Evolutionary conservation across 2,797 vertebrate genomes (phyloP).

Genomic region (Thalassophryne amazonica): DNA sequence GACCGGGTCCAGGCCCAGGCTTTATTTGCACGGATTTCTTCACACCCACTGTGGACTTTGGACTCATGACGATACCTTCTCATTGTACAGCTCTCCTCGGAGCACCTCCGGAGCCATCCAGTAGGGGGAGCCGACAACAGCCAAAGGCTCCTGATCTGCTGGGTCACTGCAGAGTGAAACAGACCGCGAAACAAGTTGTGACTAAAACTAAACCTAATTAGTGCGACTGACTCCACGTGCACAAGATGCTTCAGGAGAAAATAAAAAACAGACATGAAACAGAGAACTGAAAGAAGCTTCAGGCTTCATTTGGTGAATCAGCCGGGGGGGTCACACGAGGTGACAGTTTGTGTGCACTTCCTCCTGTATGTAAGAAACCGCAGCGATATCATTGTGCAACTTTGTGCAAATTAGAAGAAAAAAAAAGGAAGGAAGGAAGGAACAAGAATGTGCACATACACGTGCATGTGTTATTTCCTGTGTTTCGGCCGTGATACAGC

Average conservation of each 20-base stretch:
- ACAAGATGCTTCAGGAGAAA: too few species aligned
- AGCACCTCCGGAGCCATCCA: conserved; percentile 98
- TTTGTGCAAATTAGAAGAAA: conserved; percentile 8
- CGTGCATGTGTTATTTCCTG: conserved; percentile 55
- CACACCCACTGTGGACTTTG: conserved; percentile 35
- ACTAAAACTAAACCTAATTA: too few species aligned
- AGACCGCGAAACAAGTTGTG: neutral
- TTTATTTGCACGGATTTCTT: conserved; percentile 16
- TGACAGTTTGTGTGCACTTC: conserved; percentile 19
- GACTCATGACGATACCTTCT: conserved; percentile 85
- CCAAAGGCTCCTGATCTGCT: conserved; percentile 82
- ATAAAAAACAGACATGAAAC: too few species aligned
- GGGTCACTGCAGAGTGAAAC: conserved; percentile 74
- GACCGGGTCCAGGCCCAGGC: neutral
- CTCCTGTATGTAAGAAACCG: conserved; percentile 34
- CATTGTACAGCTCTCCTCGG: conserved; percentile 89
- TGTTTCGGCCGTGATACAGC: conserved; percentile 42
- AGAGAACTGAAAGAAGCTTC: too few species aligned
- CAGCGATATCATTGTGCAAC: conserved; percentile 48
- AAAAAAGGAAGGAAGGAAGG: conserved; percentile 47
- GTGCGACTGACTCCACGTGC: too few species aligned
- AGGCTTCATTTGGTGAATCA: too few species aligned
- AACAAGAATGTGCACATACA: conserved; percentile 12
- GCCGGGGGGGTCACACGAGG: too few species aligned
- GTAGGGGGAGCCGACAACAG: conserved; percentile 92